Conservation (phyloP, 2,797 vertebrate species). For the Gadopsis bispinosus region DNA sequence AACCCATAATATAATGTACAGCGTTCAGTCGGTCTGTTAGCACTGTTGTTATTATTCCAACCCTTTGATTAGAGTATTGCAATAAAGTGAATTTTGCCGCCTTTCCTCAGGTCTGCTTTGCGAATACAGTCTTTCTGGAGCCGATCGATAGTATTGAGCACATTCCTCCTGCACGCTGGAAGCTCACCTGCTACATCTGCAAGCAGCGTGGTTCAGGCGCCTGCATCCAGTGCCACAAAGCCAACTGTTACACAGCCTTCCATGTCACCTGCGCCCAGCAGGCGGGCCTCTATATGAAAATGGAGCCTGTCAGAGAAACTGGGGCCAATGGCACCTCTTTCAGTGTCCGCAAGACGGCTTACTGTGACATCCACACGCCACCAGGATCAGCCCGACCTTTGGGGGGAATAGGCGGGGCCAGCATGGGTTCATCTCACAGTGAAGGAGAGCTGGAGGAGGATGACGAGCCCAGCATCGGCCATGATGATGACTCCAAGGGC, state of each 20-base stretch:
- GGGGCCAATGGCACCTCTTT: constrained; percentile 98
- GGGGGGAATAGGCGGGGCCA: constrained; percentile 81
- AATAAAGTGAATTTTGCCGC: constrained; percentile 8
- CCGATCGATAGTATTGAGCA: constrained; percentile 99
- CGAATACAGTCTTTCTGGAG: constrained; percentile 99
- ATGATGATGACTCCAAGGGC: constrained; percentile 95
- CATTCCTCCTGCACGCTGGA: constrained; percentile 98
- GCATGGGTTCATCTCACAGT: constrained; percentile 90
- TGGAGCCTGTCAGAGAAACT: constrained; percentile 98
- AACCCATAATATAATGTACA: not conserved
- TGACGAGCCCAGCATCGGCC: constrained; percentile 92
- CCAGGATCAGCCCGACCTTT: constrained; percentile 92
- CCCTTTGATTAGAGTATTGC: not conserved
- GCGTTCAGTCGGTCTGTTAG: not conserved
- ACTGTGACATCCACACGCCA: constrained; percentile 98
- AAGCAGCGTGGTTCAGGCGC: constrained; percentile 98
- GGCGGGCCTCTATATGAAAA: constrained; percentile 99
- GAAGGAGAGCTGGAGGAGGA: constrained; percentile 97
- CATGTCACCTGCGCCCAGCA: constrained; percentile 99
- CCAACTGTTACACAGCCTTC: constrained; percentile 99
- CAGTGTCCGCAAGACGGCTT: constrained; percentile 97
- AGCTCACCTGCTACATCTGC: constrained; percentile 99
- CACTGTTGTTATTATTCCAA: not conserved
- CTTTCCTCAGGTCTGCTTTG: constrained; percentile 91
- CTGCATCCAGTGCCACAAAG: constrained; percentile 99